phyloP scores from a whole-genome alignment of 2,113 vertebrate genomes.

The Leptosomus discolor region DNA sequence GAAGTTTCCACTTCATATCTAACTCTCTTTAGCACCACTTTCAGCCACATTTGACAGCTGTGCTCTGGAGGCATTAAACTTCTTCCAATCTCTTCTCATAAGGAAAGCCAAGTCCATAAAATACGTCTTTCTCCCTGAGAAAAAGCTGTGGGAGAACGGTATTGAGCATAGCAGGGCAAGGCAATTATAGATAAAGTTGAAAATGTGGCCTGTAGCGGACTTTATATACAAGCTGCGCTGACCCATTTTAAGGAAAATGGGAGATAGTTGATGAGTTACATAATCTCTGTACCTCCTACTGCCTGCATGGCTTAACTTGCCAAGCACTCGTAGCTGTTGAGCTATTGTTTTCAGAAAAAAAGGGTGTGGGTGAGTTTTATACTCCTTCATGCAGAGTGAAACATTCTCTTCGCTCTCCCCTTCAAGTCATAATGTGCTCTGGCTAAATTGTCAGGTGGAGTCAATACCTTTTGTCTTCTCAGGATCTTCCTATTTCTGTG shows the following conservation, averaged over 20 bases:
- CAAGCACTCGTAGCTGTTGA: not conserved
- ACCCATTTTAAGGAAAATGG: not conserved
- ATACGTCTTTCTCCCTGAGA: not conserved
- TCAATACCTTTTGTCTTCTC: not conserved
- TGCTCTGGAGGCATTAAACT: not conserved
- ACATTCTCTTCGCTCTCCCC: not conserved
- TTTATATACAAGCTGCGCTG: not conserved
- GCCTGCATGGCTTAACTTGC: not conserved
- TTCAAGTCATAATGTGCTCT: not conserved
- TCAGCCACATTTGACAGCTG: not conserved
- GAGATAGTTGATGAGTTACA: not conserved
- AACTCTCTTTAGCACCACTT: not conserved
- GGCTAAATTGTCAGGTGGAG: slow-evolving; percentile 24
- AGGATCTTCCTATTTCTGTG: slow-evolving; percentile 15
- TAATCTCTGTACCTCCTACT: not conserved
- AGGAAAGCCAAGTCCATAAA: not conserved
- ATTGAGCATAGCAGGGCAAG: not conserved
- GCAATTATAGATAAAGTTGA: not conserved
- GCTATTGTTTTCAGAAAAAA: slow-evolving; percentile 30
- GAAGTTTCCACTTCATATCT: not conserved
- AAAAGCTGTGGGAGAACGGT: not conserved
- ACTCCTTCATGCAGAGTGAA: not conserved
- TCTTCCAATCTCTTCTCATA: not conserved
- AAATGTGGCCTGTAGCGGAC: not conserved
- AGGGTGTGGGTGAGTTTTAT: not conserved